Percentiles rank a stretch among this genome's conserved stretches.
Evolutionary conservation across 2,888 invertebrate species (phyloP).

Genomic region (Pammene fasciana): DNA sequence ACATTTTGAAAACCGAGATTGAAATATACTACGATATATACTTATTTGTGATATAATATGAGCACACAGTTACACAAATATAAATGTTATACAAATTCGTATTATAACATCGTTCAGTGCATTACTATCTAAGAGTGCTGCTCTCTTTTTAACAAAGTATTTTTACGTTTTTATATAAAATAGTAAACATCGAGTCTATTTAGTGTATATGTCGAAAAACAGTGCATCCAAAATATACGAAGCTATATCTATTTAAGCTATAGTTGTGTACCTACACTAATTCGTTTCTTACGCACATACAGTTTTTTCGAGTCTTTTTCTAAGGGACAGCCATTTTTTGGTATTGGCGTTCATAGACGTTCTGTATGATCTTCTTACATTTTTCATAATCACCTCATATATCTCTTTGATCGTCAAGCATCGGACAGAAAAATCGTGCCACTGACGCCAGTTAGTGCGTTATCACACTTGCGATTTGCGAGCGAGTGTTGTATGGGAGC

Average conservation of each 20-base stretch:
- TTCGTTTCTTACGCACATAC: not conserved
- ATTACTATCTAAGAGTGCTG: slow-evolving; percentile 25
- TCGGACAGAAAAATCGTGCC: no score
- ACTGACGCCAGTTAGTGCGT: no score
- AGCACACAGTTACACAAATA: not conserved
- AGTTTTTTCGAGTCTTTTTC: no score
- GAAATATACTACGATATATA: no score
- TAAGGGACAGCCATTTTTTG: no score
- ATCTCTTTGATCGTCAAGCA: no score
- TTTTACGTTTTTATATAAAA: slow-evolving; percentile 39
- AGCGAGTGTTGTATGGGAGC: no score
- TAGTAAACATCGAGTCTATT: slow-evolving; percentile 34
- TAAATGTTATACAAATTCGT: not conserved
- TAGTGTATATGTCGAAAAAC: slow-evolving; percentile 29
- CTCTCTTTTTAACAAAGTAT: slow-evolving; percentile 35
- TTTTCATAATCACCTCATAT: no score
- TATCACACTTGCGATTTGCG: no score
- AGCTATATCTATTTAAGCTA: slow-evolving; percentile 5
- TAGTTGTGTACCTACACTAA: not conserved
- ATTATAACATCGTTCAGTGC: slow-evolving; percentile 24
- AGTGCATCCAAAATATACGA: slow-evolving; percentile 35
- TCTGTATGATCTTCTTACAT: no score
- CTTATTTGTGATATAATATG: not conserved
- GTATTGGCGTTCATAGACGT: no score
- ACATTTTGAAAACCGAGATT: no score